Evolutionary conservation across 1,140 invertebrate genomes (phyloP), one percentile per base, ranked within the genome.

Genomic region (Melipona quadrifasciata): DNA sequence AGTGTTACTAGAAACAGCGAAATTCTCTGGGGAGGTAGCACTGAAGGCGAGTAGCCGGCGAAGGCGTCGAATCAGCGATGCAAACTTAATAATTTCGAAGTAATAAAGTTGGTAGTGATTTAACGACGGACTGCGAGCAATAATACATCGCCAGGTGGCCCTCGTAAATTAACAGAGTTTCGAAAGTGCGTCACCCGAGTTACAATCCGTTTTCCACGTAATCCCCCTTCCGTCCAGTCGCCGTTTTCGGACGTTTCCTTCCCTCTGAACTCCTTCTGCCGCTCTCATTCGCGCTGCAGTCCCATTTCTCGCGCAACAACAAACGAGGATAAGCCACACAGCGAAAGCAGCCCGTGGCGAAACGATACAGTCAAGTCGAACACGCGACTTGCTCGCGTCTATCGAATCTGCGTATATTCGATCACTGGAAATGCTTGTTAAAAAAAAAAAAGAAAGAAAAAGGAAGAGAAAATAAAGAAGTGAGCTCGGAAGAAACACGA

Each of bases 141-240:
- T 75, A 79, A 85, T 47, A 64, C 76, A 68, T 88, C 73, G 87
- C 80, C 86, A 87, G 87, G 47, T 85, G 86, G 86, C n/a, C 47
- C 34, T 34, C 55, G 81, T 55, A 81, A 80, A 88, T 77, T 68
- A 34, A 72, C 77, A 57, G 82, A 88, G 84, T 88, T 88, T 80
- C 68, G 61, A 71, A 88, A 88, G 79, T 88, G 79, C 83, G 79
- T 82, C 74, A 58, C 71, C 8, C 67, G 77, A 85, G 71, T 88
- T 88, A 72, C 47, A 53, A 51, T 78, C 78, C 34, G 34, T 64
- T 78, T 71, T 51, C 27, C 84, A 51, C 75, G 64, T 75, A 84
- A 85, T 85, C 68, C 68, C 31, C 79, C 64, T n/a, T 70, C 74
- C 70, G 10, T 21, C 51, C 24, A 72, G 51, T 75, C n/a, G 11